Conservation (phyloP, 1,140 invertebrate species). For the Apis florea region DNA sequence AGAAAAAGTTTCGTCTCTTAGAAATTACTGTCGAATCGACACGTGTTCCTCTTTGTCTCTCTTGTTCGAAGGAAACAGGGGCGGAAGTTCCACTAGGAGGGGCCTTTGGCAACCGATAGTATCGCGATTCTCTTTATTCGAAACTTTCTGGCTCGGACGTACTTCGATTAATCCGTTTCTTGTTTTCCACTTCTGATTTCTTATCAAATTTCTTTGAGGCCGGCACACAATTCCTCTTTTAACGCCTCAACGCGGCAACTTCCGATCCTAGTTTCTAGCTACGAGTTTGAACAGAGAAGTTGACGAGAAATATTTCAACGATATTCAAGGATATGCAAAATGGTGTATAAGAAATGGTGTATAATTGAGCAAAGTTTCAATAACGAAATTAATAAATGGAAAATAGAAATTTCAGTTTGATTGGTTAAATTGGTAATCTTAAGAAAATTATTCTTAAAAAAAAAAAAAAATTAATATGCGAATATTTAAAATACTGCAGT, state of each 20-base stretch:
- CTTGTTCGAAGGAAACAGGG: neutral
- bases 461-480: too few relatives aligned
- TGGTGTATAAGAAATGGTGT: too few relatives aligned
- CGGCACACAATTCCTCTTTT: neutral
- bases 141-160: neutral
- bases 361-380: too few relatives aligned
- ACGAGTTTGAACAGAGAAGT: too few relatives aligned
- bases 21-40: neutral
- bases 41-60: neutral
- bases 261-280: neutral
- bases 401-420: too few relatives aligned
- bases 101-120: conserved; percentile 17
- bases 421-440: too few relatives aligned
- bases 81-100: neutral
- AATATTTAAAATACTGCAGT: too few relatives aligned
- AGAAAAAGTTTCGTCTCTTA: neutral
- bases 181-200: conserved; percentile 5
- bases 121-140: conserved; percentile 10
- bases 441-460: too few relatives aligned
- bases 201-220: conserved; percentile 13
- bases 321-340: too few relatives aligned
- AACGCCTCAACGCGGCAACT: neutral
- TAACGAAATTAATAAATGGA: too few relatives aligned
- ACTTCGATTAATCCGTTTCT: conserved; percentile 18
- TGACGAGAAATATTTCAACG: too few relatives aligned